A percentile compares a stretch with the other conserved stretches of the same genome.
These are phyloP conservation scores for Rhynchotus rufescens DNA, from an alignment of 2,797 vertebrate genomes.

Conservation along the genomic window DNA sequence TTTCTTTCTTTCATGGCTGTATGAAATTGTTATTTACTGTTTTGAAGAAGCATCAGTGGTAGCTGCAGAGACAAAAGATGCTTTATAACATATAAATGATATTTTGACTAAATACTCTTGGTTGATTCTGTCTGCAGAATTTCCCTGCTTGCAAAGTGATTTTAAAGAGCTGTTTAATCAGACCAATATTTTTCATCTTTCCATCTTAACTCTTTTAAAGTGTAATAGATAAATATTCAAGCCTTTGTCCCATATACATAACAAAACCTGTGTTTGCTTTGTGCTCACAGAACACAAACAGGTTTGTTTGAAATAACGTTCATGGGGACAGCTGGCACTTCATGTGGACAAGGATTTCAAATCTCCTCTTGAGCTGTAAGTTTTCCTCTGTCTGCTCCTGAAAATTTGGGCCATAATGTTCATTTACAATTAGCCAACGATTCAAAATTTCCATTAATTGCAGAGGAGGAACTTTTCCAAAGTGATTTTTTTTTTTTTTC, in stretches of 20 bases:
- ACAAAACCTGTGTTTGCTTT: not conserved
- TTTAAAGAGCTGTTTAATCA: constrained; percentile 68
- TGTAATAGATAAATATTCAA: constrained; percentile 1
- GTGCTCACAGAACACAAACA: not conserved
- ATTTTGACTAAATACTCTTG: constrained; percentile 63
- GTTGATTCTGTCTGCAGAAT: constrained; percentile 56
- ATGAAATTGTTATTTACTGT: constrained; percentile 62
- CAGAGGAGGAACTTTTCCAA: not conserved
- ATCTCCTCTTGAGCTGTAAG: not conserved
- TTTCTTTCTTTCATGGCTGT: constrained; percentile 47
- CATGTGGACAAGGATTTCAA: not conserved
- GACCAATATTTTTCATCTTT: constrained; percentile 56
- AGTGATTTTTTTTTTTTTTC: constrained; percentile 12
- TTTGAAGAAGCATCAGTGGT: constrained; percentile 46
- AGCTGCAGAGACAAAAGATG: constrained; percentile 43
- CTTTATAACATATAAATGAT: constrained; percentile 51
- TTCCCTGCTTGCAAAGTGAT: constrained; percentile 55
- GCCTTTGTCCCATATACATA: constrained; percentile 24
- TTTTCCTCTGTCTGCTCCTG: not conserved
- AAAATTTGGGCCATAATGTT: not conserved
- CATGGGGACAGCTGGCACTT: not conserved
- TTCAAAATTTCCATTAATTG: constrained; percentile 1
- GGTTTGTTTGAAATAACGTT: not conserved
- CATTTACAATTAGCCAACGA: not conserved
- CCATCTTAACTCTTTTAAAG: constrained; percentile 10